Evolutionary conservation across 2,888 invertebrate genomes (phyloP), one percentile per base, ranked within the genome.

Genomic region (Caenorhabditis sp.): DNA sequence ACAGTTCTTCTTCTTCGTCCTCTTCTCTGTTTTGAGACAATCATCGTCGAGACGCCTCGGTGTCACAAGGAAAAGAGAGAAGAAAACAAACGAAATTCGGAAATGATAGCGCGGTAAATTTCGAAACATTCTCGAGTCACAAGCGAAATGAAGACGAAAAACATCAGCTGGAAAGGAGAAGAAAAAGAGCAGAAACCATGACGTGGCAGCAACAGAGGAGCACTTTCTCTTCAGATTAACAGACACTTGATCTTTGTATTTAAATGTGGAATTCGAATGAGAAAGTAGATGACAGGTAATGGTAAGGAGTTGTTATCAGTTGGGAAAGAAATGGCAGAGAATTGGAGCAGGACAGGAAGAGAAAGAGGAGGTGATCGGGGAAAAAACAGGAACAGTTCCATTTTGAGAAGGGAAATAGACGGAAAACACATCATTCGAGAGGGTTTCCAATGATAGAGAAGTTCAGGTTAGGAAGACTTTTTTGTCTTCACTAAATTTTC

Each of bases 101-200:
- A 20, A 53, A 3, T 20, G 47, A 18, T 32, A 28, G 28, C 60
- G 51, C 50, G 51, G 53, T 40, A 55, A 61, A 55, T 13, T 37
- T 35, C 56, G 55, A 50, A 8, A 28, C 55, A 55, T 28, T 28
- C 28, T 26, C 55, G 55, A 55, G 56, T 56, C 56, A 55, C 55
- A 44, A 13, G 11, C 44, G 47, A 61, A n/a, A n/a, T n/a, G n/a
- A n/a, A n/a, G n/a, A n/a, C n/a, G n/a, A n/a, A n/a, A 61, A 61
- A 61, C 61, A 61, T 61, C 28, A 47, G 18, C 26, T 26, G 61
- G 26, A 60, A 40, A 13, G 13, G 11, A 13, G 13, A 13, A 40
- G 11, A 13, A 40, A 65, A 74, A 61, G 76, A 76, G 67, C 67
- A 76, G 67, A 61, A 67, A 76, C 22, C 67, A 67, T 74, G 65